These are phyloP conservation scores for Dasyprocta punctata DNA, from an alignment of 2,113 vertebrate genomes.

Conservation along the genomic window DNA sequence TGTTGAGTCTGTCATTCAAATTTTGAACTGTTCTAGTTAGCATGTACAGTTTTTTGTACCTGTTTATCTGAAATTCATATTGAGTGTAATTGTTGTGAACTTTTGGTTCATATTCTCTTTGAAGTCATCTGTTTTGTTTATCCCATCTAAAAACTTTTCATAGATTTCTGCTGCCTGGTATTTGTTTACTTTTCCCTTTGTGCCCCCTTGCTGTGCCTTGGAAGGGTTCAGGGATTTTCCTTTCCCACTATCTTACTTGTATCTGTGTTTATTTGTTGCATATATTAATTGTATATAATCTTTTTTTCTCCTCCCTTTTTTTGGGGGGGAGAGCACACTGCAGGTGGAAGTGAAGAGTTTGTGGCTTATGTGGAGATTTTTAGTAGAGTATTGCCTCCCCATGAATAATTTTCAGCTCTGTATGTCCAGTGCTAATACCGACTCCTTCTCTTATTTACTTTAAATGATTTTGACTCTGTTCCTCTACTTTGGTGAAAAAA, in stretches of 20 bases:
- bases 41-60: neutral
- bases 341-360: neutral
- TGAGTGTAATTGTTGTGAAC: neutral
- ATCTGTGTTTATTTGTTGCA: neutral
- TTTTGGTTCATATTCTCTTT: neutral
- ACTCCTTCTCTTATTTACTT: neutral
- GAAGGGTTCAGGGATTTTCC: neutral
- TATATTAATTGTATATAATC: too few species aligned
- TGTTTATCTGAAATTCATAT: neutral
- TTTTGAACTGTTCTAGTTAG: neutral
- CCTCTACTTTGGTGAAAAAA: neutral
- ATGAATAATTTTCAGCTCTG: neutral
- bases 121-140: neutral
- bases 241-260: neutral
- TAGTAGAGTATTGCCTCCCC: neutral
- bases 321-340: neutral
- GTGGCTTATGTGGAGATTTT: neutral
- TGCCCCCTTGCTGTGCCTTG: neutral
- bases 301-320: neutral
- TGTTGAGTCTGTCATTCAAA: neutral
- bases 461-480: neutral
- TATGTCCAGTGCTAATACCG: neutral
- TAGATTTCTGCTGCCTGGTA: neutral
- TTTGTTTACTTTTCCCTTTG: neutral
- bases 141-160: neutral